Evolutionary conservation across 2,888 invertebrate species (phyloP).

Genomic region (Chymomyza amoena): DNA sequence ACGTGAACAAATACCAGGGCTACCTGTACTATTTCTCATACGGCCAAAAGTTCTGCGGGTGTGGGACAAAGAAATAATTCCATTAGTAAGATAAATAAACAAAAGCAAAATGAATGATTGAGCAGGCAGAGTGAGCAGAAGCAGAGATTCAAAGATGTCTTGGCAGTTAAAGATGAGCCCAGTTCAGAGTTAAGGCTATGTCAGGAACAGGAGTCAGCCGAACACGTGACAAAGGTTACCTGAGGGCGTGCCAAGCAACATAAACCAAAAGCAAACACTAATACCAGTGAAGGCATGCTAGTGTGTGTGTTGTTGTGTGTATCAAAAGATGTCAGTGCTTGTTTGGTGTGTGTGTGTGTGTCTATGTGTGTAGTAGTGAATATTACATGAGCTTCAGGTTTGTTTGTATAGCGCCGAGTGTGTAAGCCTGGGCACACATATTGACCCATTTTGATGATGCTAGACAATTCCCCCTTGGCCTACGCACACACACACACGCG

Average conservation of each 20-base stretch:
- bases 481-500: constrained; percentile 8
- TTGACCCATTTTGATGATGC: constrained; percentile 58
- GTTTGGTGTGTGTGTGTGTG: constrained; percentile 17
- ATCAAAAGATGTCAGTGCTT: constrained; percentile 54
- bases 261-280: constrained; percentile 52
- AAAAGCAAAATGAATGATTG: constrained; percentile 67
- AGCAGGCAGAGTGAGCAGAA: constrained; percentile 12
- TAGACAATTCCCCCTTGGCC: constrained; percentile 37
- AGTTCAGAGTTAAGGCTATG: constrained; percentile 15
- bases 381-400: constrained; percentile 56
- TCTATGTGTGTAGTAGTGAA: constrained; percentile 30
- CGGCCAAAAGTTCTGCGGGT: not conserved
- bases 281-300: not conserved
- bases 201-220: constrained; percentile 30
- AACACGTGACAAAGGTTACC: constrained; percentile 47
- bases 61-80: constrained; percentile 64
- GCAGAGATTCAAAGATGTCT: constrained; percentile 6
- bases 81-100: constrained; percentile 76
- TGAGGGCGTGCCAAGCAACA: constrained; percentile 38
- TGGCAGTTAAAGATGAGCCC: constrained; percentile 23
- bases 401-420: constrained; percentile 7
- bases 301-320: constrained; percentile 15
- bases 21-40: not conserved
- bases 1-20: not conserved
- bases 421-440: constrained; percentile 23